These are phyloP conservation scores for Pentalonia nigronervosa DNA, from an alignment of 1,140 invertebrate species.

Conservation along the genomic window DNA sequence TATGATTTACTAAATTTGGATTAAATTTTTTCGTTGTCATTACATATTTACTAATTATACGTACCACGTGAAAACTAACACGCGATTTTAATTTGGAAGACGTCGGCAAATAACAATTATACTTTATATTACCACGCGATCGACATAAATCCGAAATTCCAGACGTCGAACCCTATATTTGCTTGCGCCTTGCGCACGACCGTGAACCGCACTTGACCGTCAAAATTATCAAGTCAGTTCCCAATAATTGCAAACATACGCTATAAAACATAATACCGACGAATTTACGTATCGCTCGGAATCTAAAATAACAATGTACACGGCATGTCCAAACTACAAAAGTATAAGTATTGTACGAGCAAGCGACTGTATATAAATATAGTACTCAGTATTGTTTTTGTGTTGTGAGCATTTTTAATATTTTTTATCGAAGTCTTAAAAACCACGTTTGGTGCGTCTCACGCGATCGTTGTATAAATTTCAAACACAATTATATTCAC, in stretches of 20 bases:
- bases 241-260: background rate
- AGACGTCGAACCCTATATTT: background rate
- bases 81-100: background rate
- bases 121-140: background rate
- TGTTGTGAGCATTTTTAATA: background rate
- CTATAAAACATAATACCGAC: background rate
- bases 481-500: background rate
- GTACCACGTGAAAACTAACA: background rate
- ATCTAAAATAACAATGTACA: background rate
- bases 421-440: background rate
- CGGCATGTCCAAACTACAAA: background rate
- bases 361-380: too few relatives aligned
- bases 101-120: background rate
- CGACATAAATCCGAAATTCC: background rate
- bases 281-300: background rate
- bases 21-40: background rate
- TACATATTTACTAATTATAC: background rate
- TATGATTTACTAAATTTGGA: constrained; percentile 16
- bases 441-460: background rate
- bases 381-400: background rate
- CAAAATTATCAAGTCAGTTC: background rate
- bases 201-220: constrained; percentile 30
- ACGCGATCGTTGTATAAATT: background rate
- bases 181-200: background rate
- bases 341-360: background rate